Percentiles rank a stretch among this genome's conserved stretches.
phyloP scores from a whole-genome alignment of 2,888 invertebrate species.

The Cerceris ruficornis region DNA sequence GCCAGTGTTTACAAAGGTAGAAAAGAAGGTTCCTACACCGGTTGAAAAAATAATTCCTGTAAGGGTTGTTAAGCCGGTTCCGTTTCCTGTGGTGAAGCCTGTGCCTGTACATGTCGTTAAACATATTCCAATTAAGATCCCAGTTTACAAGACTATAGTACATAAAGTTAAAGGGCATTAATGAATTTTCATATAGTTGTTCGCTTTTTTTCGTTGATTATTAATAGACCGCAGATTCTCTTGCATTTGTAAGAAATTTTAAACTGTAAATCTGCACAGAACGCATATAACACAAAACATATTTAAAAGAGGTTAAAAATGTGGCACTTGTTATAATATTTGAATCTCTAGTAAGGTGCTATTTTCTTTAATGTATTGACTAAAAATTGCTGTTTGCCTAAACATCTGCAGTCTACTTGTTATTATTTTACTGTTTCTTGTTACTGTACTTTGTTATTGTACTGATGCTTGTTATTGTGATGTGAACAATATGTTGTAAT shows the following conservation, averaged over 20 bases:
- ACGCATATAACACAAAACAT: too few relatives aligned
- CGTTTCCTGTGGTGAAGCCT: conserved; percentile 86
- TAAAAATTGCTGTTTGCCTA: too few relatives aligned
- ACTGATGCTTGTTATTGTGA: not conserved
- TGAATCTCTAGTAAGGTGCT: too few relatives aligned
- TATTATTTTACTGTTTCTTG: too few relatives aligned
- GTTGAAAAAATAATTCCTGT: conserved; percentile 86
- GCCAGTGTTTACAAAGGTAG: conserved; percentile 66
- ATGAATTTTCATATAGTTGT: conserved; percentile 22
- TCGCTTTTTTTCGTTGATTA: not conserved
- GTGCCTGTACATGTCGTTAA: conserved; percentile 86
- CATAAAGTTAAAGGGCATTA: conserved; percentile 84
- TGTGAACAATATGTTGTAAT: not conserved
- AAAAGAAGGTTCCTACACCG: conserved; percentile 84
- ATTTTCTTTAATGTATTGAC: too few relatives aligned
- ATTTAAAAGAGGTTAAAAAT: too few relatives aligned
- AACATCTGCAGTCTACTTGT: too few relatives aligned
- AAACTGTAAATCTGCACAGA: too few relatives aligned
- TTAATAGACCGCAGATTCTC: not conserved
- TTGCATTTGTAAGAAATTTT: not conserved
- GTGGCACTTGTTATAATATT: too few relatives aligned
- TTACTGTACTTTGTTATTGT: not conserved
- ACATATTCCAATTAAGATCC: conserved; percentile 87
- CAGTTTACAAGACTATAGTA: conserved; percentile 87
- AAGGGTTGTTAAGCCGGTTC: conserved; percentile 87